A percentile compares a stretch with the other conserved stretches of the same genome.
Evolutionary conservation across 2,113 vertebrate species (phyloP).

Genomic region (Lichenostomus cassidix): DNA sequence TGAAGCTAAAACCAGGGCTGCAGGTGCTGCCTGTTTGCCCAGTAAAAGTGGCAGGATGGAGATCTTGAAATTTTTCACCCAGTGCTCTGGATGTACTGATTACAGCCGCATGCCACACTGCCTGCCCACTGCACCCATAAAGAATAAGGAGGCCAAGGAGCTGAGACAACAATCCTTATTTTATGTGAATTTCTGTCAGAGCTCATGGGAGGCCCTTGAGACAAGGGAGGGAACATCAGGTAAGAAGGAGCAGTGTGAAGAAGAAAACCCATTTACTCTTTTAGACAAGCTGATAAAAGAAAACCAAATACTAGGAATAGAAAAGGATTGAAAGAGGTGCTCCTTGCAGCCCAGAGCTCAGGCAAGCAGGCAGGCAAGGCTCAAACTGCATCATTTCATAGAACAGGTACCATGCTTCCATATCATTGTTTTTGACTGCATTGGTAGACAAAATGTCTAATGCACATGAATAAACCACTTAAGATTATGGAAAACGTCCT

Average conservation of each 20-base stretch:
- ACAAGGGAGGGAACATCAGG: neutral
- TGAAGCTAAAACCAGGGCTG: neutral
- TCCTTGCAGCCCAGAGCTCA: neutral
- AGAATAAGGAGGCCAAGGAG: neutral
- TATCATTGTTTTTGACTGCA: neutral
- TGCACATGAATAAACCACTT: neutral
- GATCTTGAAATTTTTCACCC: neutral
- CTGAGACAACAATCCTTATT: neutral
- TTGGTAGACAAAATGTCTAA: neutral
- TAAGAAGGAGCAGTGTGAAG: neutral
- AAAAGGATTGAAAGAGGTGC: neutral
- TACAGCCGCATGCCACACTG: neutral
- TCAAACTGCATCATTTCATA: neutral
- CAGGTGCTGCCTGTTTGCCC: neutral
- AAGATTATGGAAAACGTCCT: neutral
- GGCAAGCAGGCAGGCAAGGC: neutral
- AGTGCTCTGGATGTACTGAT: neutral
- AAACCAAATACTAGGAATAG: neutral
- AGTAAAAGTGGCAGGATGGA: neutral
- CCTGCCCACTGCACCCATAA: neutral
- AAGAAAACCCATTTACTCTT: neutral
- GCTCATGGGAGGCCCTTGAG: neutral
- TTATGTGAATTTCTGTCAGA: neutral
- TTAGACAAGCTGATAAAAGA: neutral
- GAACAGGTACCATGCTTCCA: neutral